Evolutionary conservation across 1,140 invertebrate genomes (phyloP), one percentile per base, ranked within the genome.

Genomic region (Hesperophylax magnus): DNA sequence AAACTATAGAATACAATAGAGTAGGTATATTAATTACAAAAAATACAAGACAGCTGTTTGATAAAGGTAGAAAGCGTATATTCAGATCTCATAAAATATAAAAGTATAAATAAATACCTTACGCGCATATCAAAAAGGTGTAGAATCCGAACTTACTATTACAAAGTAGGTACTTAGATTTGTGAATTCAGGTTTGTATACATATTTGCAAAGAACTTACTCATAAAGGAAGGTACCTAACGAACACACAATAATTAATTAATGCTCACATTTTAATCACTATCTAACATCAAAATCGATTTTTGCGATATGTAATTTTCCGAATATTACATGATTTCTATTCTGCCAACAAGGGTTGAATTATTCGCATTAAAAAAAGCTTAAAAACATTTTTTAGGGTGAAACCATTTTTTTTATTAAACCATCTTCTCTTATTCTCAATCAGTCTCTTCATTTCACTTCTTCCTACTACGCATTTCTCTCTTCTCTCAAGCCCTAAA

Each of bases 341-440:
- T 14, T 47, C 14, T 47, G 39, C 11, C 39, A 47, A 47, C 6
- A 47, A 14, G 34, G 8, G 39, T 47, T 47, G 39, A 47, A 47
- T 47, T 47, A 47, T 47, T 47, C 39, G 39, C 39, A 47, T 47
- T 47, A 47, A 47, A 47, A 47, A 14, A 47, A 47, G 8, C 1
- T 11, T 47, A 11, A 47, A 47, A 47, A 14, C 11, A 47, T 47
- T 47, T 3, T 9, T 61, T 61, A 24, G 60, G 60, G 22, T 61
- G 24, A 61, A 61, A 61, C 2, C 8, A 61, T 61, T 27, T 18
- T 3, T 18, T 78, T 69, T 31, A 54, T 69, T 65, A 78, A 69
- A 65, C 83, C 80, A 84, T 78, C 75, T 80, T 78, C 75, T 80
- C 80, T 82, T 82, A 81, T 82, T 81, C n/a, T 77, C 80, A 60